phyloP scores from a whole-genome alignment of 2,797 vertebrate species.

The Prionace glauca region DNA sequence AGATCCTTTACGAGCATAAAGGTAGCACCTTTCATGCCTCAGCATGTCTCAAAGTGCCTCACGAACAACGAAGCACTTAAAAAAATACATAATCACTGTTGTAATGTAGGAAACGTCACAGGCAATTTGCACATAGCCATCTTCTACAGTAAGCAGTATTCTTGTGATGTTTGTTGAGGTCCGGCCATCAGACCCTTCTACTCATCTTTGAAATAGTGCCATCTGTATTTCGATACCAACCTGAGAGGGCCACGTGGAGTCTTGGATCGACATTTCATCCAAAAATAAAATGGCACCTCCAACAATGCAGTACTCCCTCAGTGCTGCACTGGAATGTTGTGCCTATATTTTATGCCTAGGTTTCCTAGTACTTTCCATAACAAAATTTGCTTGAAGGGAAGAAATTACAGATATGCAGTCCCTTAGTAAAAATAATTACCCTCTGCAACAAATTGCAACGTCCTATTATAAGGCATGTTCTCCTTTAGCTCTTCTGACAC shows the following conservation, averaged over 20 bases:
- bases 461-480: not conserved
- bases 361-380: not conserved
- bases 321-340: too few relatives aligned
- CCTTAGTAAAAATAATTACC: not conserved
- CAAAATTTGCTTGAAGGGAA: not conserved
- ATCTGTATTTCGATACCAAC: too few relatives aligned
- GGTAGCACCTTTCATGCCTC: not conserved
- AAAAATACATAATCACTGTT: not conserved
- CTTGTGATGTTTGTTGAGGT: not conserved
- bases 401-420: not conserved
- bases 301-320: not conserved
- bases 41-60: not conserved
- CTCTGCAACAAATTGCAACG: not conserved
- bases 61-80: not conserved
- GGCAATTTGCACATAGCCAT: not conserved
- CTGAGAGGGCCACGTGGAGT: not conserved
- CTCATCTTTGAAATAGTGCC: not conserved
- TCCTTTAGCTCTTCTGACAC: not conserved
- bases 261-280: not conserved
- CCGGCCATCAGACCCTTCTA: not conserved
- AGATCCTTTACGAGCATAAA: not conserved
- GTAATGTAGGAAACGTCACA: not conserved
- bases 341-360: not conserved
- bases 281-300: not conserved
- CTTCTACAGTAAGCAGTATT: not conserved